phyloP scores from a whole-genome alignment of 2,888 invertebrate species.

The Machimus atricapillus region DNA sequence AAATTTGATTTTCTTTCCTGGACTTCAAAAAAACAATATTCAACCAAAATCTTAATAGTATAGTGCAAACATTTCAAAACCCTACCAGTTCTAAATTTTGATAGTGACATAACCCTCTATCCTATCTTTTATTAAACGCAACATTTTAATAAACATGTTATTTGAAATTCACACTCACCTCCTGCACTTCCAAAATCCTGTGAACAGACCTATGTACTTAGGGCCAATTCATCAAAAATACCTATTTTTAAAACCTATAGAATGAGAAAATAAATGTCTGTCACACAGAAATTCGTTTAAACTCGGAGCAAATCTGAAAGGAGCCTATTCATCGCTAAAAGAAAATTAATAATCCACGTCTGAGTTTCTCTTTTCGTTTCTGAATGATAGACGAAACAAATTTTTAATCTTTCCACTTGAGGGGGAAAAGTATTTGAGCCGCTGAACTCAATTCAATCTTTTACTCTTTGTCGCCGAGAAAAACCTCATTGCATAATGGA shows the following conservation, averaged over 20 bases:
- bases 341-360: neutral
- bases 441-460: neutral
- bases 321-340: neutral
- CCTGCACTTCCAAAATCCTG: neutral
- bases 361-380: neutral
- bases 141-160: neutral
- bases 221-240: neutral
- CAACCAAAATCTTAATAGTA: too few species aligned
- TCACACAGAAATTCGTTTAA: neutral
- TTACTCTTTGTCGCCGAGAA: neutral
- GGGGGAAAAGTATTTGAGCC: neutral
- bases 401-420: neutral
- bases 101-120: too few species aligned
- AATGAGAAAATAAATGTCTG: neutral
- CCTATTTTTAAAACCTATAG: neutral
- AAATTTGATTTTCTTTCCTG: too few species aligned
- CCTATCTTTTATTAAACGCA: neutral
- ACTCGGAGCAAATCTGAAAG: neutral
- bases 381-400: neutral
- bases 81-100: too few species aligned
- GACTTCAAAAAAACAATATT: too few species aligned
- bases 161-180: neutral
- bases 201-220: neutral
- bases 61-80: too few species aligned
- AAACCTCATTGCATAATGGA: neutral